Base-by-base conservation (phyloP, 2,797 vertebrate species). In the Huso huso region DNA sequence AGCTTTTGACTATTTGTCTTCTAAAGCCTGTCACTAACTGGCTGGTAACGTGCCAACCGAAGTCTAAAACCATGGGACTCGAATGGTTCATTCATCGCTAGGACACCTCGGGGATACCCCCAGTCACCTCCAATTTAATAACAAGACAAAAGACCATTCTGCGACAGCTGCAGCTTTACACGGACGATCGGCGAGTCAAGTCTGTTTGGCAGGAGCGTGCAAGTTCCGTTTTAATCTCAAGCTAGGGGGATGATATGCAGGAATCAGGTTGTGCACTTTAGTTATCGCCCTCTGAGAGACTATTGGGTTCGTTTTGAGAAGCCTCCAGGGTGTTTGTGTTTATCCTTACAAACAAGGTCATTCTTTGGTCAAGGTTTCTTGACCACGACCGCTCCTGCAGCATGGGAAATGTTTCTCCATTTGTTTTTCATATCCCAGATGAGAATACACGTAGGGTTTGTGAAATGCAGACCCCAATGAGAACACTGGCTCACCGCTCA, bases 361-460 rank as follows among this genome's bases (percentile, higher is more conserved):
- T 52, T 66, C 68, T 69, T 66, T 66, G 67, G 61, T 72, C 73
- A 72, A 68, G 68, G 69, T 61, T 67, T 72, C 64, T 65, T 64
- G 65, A 69, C 68, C 65, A 37, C 59, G 62, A 11, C 51, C 15
- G 1, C 11, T 66, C 37, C 48, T 49, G 53, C 49, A 18, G 59
- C 65, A 71, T 64, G 57, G 55, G 62, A 72, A 69, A 58, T 60
- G 13, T 13, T 55, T 65, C 13, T 18, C 5, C 6, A 61, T 48
- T 37, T 37, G 37, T 4, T 37, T 37, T 37, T 37, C 37, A 37
- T 37, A 37, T 5, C 37, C 37, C 37, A 37, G 37, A 37, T 37
- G 37, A 37, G 37, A 37, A 61, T 57, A 15, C 48, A 57, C n/a
- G 69, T 37, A 65, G 51, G 52, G 11, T 62, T 37, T 37, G 23